A percentile compares a stretch with the other conserved stretches of the same genome.
Evolutionary conservation across 1,140 invertebrate species (phyloP).

Genomic region (Leptoteleia sp.): DNA sequence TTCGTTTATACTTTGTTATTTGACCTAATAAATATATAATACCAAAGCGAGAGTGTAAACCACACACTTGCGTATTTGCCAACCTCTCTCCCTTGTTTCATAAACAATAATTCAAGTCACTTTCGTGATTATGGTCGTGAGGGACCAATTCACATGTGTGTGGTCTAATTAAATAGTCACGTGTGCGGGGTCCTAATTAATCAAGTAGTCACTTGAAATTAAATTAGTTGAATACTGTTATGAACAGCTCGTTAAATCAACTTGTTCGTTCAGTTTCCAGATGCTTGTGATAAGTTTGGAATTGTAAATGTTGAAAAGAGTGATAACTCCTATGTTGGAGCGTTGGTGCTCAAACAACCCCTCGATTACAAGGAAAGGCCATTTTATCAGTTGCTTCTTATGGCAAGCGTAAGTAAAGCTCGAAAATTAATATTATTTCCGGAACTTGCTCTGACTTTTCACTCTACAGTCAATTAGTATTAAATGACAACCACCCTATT

Average conservation of each 20-base stretch:
- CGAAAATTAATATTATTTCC: slow-evolving; percentile 72
- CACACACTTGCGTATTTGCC: no score
- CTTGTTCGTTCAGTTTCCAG: slow-evolving; percentile 81
- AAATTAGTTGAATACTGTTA: no score
- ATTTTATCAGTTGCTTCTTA: slow-evolving; percentile 87
- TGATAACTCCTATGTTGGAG: slow-evolving; percentile 84
- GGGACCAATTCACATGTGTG: no score
- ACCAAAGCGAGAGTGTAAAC: no score
- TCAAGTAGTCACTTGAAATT: no score
- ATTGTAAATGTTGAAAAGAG: slow-evolving; percentile 85
- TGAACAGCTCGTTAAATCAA: slow-evolving; percentile 49
- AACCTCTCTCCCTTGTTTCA: no score
- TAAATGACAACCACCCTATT: slow-evolving; percentile 8
- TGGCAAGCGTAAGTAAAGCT: slow-evolving; percentile 84
- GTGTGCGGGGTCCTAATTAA: no score
- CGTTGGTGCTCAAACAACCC: slow-evolving; percentile 84
- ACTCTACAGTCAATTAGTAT: slow-evolving; percentile 38
- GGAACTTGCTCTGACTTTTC: slow-evolving; percentile 20
- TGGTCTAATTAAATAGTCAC: no score
- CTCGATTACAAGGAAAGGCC: slow-evolving; percentile 88
- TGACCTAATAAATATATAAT: no score
- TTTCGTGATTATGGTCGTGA: no score
- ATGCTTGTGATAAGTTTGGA: slow-evolving; percentile 87
- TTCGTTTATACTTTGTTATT: no score
- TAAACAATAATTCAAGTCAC: no score